Base-by-base conservation (phyloP, 2,797 vertebrate genomes). In the Lates japonicus region DNA sequence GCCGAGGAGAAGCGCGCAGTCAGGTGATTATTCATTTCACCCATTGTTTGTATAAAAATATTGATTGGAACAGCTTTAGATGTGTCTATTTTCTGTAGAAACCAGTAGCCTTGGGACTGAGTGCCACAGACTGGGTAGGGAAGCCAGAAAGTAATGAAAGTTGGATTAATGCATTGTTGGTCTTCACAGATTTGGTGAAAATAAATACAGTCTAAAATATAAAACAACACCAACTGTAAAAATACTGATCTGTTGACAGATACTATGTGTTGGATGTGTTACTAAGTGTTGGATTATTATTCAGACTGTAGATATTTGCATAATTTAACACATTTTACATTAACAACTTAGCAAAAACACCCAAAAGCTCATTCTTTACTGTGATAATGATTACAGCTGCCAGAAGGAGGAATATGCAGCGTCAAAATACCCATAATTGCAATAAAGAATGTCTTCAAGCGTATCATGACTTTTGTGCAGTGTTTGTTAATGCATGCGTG, bases 401-500 rank as follows among this genome's bases (percentile, higher is more conserved):
- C 37, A 70, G 79, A 61, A 57, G n/a, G 48, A 59, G 65, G 64
- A 55, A 39, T 17, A 60, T 11, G 58, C 67, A 8, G 48, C 70
- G 7, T 58, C 65, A 70, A 66, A 87, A 54, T 63, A 19, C 20
- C 25, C 63, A 8, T 86, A 83, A 89, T 79, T 82, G 59, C 64
- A 57, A 51, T 77, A 64, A 78, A 73, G 70, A 71, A 73, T 70
- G 77, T 83, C 87, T 85, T 73, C 22, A 31, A 80, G 85, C 82
- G 14, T 62, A 74, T 71, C 77, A 37, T 83, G 73, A 78, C 80
- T 70, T 89, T 22, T 83, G 67, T 68, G 57, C 58, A 33, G 42
- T 80, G 81, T 79, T 88, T 85, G 86, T 65, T 81, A 78, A 86
- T 81, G 73, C 69, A 19, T 80, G 74, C 3, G n/a, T 9, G 61